A percentile compares a stretch with the other conserved stretches of the same genome.
Conservation (phyloP, 2,888 invertebrate species). For the Cosmopolites sordidus region DNA sequence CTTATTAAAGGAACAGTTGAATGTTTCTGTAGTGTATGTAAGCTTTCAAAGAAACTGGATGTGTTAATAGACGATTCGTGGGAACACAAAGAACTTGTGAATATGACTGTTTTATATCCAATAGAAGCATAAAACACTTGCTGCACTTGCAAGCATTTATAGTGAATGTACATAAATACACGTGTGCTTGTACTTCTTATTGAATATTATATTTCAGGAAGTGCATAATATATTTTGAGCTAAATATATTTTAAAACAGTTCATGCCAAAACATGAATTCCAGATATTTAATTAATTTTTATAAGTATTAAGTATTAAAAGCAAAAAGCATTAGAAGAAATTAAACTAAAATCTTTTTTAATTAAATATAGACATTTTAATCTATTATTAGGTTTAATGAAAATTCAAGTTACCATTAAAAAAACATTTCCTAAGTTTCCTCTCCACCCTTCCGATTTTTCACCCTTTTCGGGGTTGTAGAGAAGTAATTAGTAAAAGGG, state of each 20-base stretch:
- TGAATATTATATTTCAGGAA: too few species aligned
- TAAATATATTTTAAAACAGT: too few species aligned
- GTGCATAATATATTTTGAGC: too few species aligned
- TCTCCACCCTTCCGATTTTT: conserved; percentile 24
- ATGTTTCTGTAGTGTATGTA: too few species aligned
- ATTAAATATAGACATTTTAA: background rate
- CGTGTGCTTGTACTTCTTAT: conserved; percentile 11
- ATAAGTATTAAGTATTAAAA: too few species aligned
- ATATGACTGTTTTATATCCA: background rate
- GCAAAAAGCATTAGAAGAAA: too few species aligned
- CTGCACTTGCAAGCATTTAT: conserved; percentile 12
- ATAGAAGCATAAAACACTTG: conserved; percentile 9
- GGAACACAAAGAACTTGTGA: conserved; percentile 13
- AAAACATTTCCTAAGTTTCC: conserved; percentile 16
- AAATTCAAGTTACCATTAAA: conserved; percentile 24
- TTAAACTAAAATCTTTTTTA: too few species aligned
- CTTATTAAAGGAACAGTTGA: too few species aligned
- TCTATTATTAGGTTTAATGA: conserved; percentile 26
- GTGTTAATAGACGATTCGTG: too few species aligned
- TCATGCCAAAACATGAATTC: too few species aligned
- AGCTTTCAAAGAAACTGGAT: too few species aligned
- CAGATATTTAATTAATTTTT: too few species aligned
- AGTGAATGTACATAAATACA: conserved; percentile 6
- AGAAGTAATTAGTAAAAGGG: background rate
- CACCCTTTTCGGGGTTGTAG: conserved; percentile 11